phyloP scores from a whole-genome alignment of 2,888 invertebrate genomes.

The Trachelus troglodyta region DNA sequence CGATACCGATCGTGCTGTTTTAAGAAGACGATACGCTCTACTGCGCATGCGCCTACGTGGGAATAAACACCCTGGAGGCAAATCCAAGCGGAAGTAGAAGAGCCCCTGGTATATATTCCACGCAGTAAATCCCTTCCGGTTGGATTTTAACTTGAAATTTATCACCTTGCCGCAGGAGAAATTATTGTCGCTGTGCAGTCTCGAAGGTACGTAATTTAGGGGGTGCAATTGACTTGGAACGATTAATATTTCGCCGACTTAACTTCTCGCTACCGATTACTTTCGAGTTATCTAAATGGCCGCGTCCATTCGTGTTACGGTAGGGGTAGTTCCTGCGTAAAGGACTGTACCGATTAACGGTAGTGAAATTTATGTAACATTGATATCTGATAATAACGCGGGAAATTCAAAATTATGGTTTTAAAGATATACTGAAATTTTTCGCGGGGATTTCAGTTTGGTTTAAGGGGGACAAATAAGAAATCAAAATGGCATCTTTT shows the following conservation, averaged over 20 bases:
- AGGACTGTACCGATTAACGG: background rate
- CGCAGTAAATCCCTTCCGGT: constrained; percentile 56
- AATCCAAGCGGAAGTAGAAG: constrained; percentile 33
- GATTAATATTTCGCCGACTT: constrained; percentile 46
- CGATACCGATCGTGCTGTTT: background rate
- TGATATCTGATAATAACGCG: background rate
- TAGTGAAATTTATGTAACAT: background rate
- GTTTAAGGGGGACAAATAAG: too few species aligned
- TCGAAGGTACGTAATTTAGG: constrained; percentile 33
- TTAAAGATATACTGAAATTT: background rate
- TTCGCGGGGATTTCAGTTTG: too few species aligned
- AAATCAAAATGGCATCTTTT: too few species aligned
- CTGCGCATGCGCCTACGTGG: background rate
- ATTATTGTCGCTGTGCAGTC: constrained; percentile 52
- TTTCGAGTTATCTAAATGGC: background rate
- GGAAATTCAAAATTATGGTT: background rate
- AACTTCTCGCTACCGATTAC: background rate
- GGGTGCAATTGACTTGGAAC: constrained; percentile 36
- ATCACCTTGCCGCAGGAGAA: constrained; percentile 44
- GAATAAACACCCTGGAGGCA: constrained; percentile 13
- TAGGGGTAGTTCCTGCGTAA: background rate
- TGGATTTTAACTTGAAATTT: constrained; percentile 61
- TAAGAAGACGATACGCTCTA: background rate
- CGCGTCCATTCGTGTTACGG: background rate
- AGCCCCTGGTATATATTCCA: constrained; percentile 36